Evolutionary conservation across 1,140 invertebrate species (phyloP), one percentile per base, ranked within the genome.

Genomic region (Trinorchestia longiramus): DNA sequence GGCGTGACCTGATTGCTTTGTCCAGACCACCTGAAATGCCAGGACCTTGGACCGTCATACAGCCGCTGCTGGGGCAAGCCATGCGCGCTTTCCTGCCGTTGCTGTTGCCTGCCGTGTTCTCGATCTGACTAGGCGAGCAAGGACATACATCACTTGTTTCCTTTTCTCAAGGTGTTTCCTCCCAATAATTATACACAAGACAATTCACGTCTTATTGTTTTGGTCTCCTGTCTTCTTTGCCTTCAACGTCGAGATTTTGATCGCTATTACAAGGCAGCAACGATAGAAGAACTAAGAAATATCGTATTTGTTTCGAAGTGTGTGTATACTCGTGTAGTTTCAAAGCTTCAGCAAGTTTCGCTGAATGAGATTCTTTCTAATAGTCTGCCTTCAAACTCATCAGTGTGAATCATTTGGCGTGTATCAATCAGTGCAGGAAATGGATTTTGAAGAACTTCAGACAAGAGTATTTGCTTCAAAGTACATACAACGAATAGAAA

Each of bases 1-100:
- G 88, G 88, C 88, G 88, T 90, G 88, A 90, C 88, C 41, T 28
- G 88, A 90, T 90, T 90, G 41, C 88, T 90, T 90, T 90, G 88
- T 43, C 28, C 11, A 41, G 88, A 42, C 88, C 41, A 42, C 88
- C 88, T 90, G 88, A 90, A 90, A 90, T 90, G 88, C 88, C 88
- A 90, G 88, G 88, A 41, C 88, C 88, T 42, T 90, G 88, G 43
- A 77, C 62, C 62, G 62, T 28, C 15, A 19, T 11, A 28, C 28
- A 36, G 62, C 28, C 15, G 62, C 62, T 28, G 8, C 62, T 36
- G 28, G 62, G 62, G 62, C 62, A 77, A 36, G 62, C 8, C 62
- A 77, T 28, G 62, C 15, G 1, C 62, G 62, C 62, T 77, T 36
- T 77, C 62, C 62, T 77, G 62, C 62, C 11, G 62, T 28, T 77